A percentile compares a stretch with the other conserved stretches of the same genome.
Evolutionary conservation across 2,888 invertebrate genomes (phyloP).

Genomic region (Heterodera filipjevi): DNA sequence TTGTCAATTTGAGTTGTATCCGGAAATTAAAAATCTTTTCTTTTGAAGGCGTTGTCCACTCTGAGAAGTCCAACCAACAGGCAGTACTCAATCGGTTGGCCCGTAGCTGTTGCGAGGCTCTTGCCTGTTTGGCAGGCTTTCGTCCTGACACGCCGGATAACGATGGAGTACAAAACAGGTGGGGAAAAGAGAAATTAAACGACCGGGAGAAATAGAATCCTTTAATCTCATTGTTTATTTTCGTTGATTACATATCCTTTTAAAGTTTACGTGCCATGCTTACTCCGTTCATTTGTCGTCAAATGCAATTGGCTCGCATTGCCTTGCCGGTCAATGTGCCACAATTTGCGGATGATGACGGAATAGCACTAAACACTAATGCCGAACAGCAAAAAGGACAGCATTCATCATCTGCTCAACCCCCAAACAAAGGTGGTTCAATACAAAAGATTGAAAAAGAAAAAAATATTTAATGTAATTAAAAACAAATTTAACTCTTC

Average conservation of each 20-base stretch:
- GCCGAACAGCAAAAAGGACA: background rate
- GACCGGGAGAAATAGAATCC: too few species aligned
- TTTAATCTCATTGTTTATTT: too few species aligned
- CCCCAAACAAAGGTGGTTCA: background rate
- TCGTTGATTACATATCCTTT: background rate
- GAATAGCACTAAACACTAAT: background rate
- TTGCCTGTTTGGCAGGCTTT: constrained; percentile 82
- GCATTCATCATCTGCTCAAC: background rate
- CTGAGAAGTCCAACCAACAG: constrained; percentile 69
- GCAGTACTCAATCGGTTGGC: constrained; percentile 91
- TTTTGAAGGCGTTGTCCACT: constrained; percentile 54
- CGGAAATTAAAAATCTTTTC: too few species aligned
- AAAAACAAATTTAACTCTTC: too few species aligned
- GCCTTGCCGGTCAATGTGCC: constrained; percentile 11
- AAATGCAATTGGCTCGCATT: constrained; percentile 68
- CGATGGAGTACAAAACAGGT: constrained; percentile 71
- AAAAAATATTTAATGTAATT: too few species aligned
- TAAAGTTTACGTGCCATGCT: constrained; percentile 74
- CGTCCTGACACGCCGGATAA: constrained; percentile 71
- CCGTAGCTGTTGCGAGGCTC: constrained; percentile 81
- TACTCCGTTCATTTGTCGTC: constrained; percentile 83
- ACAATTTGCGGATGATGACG: background rate
- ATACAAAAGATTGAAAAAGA: too few species aligned
- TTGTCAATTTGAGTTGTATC: too few species aligned
- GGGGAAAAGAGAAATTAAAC: background rate